Conservation (phyloP, 1,140 invertebrate species). For the Condylostylus longicornis region DNA sequence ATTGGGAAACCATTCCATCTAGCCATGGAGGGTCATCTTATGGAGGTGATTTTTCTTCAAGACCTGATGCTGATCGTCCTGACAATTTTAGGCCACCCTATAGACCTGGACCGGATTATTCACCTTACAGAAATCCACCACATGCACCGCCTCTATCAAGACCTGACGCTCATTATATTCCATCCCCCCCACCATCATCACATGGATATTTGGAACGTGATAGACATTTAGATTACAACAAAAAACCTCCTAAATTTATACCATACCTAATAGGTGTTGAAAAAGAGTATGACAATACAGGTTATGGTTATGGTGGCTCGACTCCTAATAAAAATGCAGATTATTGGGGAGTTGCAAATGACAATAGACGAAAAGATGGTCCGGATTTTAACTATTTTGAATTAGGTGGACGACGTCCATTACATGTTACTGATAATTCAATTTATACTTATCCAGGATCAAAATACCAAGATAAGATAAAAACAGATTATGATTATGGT, state of each 20-base stretch:
- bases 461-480: slow-evolving; percentile 27
- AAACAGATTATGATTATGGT: slow-evolving; percentile 25
- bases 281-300: slow-evolving; percentile 20
- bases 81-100: slow-evolving; percentile 24
- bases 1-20: slow-evolving; percentile 25
- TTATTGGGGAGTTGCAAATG: slow-evolving; percentile 22
- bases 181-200: slow-evolving; percentile 4
- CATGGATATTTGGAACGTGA: slow-evolving; percentile 27
- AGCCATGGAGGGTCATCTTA: slow-evolving; percentile 19
- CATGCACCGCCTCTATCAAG: slow-evolving; percentile 9
- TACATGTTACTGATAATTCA: slow-evolving; percentile 17
- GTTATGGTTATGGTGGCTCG: slow-evolving; percentile 32
- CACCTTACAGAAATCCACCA: slow-evolving; percentile 19
- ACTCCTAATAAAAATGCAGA: slow-evolving; percentile 22
- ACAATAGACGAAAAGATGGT: slow-evolving; percentile 21
- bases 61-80: slow-evolving; percentile 19
- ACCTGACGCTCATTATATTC: slow-evolving; percentile 11
- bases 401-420: slow-evolving; percentile 13
- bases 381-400: slow-evolving; percentile 29
- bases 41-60: slow-evolving; percentile 10
- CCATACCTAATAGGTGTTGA: slow-evolving; percentile 26
- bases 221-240: slow-evolving; percentile 18
- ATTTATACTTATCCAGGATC: slow-evolving; percentile 25
- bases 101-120: slow-evolving; percentile 19
- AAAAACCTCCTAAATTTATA: slow-evolving; percentile 21